These are phyloP conservation scores for Ceraclea dissimilis DNA, from an alignment of 2,888 invertebrate species.

Conservation along the genomic window DNA sequence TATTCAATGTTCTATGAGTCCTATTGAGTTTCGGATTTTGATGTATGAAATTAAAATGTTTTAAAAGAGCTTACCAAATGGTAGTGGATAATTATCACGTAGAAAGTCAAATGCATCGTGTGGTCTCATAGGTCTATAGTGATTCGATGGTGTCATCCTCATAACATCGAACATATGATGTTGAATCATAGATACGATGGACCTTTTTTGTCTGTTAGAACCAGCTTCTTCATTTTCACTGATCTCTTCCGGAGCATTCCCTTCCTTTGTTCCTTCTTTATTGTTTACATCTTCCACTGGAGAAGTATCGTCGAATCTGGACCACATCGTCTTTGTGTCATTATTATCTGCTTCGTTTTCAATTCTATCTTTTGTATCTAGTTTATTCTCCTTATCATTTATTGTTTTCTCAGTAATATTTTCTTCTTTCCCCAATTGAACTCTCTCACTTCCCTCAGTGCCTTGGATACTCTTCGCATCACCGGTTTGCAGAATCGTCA, in stretches of 20 bases:
- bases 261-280: too few relatives aligned
- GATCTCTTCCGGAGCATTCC: background rate
- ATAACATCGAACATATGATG: slow-evolving; percentile 32
- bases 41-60: too few relatives aligned
- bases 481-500: too few relatives aligned
- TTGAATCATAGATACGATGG: background rate
- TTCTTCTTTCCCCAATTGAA: too few relatives aligned
- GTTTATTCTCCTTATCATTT: background rate
- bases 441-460: too few relatives aligned
- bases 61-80: too few relatives aligned
- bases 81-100: slow-evolving; percentile 29
- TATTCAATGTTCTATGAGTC: too few relatives aligned
- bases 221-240: background rate
- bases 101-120: slow-evolving; percentile 36
- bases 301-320: background rate
- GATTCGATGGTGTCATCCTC: slow-evolving; percentile 29
- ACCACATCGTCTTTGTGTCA: background rate
- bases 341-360: background rate
- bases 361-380: background rate
- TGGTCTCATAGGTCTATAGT: slow-evolving; percentile 28
- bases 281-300: background rate
- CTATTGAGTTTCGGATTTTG: too few relatives aligned
- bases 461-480: too few relatives aligned
- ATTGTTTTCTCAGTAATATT: too few relatives aligned
- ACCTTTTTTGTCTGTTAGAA: slow-evolving; percentile 2